Percentiles rank a stretch among this genome's conserved stretches.
Conservation (phyloP, 2,888 invertebrate genomes). For the Atrina japonica region DNA sequence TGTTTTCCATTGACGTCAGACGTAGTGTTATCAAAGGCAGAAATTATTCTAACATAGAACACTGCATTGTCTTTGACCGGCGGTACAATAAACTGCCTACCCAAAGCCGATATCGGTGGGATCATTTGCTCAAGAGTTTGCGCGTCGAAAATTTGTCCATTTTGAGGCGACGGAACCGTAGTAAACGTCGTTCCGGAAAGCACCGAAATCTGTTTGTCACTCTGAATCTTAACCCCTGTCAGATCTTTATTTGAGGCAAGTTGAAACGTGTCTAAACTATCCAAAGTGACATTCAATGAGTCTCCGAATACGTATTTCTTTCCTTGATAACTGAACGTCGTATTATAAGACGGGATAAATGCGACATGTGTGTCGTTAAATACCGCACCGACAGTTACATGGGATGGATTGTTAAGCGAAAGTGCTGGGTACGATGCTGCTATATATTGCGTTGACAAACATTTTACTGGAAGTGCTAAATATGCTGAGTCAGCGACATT, state of each 20-base stretch:
- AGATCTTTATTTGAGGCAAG: conserved; percentile 6
- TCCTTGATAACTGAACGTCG: background rate
- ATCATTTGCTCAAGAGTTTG: conserved; percentile 25
- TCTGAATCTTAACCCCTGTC: background rate
- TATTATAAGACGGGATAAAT: background rate
- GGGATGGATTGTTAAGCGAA: conserved; percentile 3
- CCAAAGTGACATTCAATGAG: conserved; percentile 4
- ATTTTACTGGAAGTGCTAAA: conserved; percentile 8
- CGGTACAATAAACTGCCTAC: conserved; percentile 14
- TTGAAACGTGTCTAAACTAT: conserved; percentile 11
- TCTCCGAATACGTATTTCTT: background rate
- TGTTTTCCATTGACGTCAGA: background rate
- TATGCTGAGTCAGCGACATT: conserved; percentile 20
- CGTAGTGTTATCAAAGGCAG: background rate
- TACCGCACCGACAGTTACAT: conserved; percentile 17
- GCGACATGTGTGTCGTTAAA: conserved; percentile 3
- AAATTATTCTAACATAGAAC: conserved; percentile 8
- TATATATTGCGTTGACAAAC: conserved; percentile 8
- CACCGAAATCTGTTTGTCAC: background rate
- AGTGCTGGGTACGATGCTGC: conserved; percentile 6
- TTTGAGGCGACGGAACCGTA: background rate
- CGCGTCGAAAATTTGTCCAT: conserved; percentile 6
- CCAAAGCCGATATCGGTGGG: conserved; percentile 2
- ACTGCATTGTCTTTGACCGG: background rate
- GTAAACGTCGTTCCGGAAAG: conserved; percentile 13